phyloP scores from a whole-genome alignment of 2,888 invertebrate genomes.

The Allolobophora icterica region DNA sequence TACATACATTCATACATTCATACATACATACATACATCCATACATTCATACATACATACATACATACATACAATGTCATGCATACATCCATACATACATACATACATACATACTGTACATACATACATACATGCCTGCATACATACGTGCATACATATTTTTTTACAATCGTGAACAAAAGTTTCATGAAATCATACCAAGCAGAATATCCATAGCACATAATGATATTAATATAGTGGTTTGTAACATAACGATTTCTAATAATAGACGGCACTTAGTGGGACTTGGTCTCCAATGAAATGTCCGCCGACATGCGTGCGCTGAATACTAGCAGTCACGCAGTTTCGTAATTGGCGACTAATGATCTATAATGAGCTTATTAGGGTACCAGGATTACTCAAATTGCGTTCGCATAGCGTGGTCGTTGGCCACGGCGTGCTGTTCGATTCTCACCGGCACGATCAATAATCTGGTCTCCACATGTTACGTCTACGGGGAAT shows the following conservation, averaged over 20 bases:
- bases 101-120: no score
- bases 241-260: background rate
- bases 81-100: no score
- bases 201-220: background rate
- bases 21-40: background rate
- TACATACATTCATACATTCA: background rate
- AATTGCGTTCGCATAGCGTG: background rate
- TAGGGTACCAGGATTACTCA: background rate
- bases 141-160: no score
- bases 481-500: background rate
- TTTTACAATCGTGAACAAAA: background rate
- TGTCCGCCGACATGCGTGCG: background rate
- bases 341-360: conserved; percentile 6
- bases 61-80: background rate
- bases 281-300: background rate
- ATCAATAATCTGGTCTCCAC: background rate
- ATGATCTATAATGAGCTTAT: background rate
- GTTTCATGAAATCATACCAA: background rate
- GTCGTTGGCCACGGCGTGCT: background rate
- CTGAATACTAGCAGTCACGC: background rate
- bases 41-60: background rate
- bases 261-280: background rate
- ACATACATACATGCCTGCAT: no score
- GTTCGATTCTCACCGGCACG: background rate
- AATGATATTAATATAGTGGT: conserved; percentile 8